These are phyloP conservation scores for Pollimyrus isidori DNA, from an alignment of 2,113 vertebrate species.

Conservation along the genomic window DNA sequence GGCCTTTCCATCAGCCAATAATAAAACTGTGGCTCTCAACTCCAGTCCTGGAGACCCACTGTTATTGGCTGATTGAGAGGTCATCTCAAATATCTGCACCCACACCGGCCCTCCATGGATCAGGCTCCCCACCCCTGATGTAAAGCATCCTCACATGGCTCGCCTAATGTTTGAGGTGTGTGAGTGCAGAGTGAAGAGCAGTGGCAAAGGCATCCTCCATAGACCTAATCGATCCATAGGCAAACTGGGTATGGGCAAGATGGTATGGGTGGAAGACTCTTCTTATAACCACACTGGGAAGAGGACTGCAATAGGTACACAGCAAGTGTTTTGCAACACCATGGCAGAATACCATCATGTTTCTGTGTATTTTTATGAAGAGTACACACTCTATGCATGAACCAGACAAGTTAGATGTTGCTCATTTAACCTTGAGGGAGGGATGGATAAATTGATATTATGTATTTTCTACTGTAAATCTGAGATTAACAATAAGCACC, in stretches of 20 bases:
- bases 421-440: not conserved
- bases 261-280: not conserved
- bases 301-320: not conserved
- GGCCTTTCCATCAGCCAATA: too few relatives aligned
- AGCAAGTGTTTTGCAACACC: not conserved
- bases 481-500: not conserved
- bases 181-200: not conserved
- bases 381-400: not conserved
- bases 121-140: not conserved
- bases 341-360: not conserved
- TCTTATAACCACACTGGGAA: not conserved
- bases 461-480: not conserved
- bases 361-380: not conserved
- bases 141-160: not conserved
- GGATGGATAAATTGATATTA: not conserved
- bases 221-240: not conserved
- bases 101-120: too few relatives aligned
- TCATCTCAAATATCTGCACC: too few relatives aligned
- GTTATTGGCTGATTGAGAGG: too few relatives aligned
- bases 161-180: not conserved
- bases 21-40: too few relatives aligned
- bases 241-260: not conserved
- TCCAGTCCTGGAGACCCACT: too few relatives aligned
- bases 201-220: not conserved
- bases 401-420: not conserved